Base-by-base conservation (phyloP, 2,797 vertebrate species). In the Poliocrania exsul region DNA sequence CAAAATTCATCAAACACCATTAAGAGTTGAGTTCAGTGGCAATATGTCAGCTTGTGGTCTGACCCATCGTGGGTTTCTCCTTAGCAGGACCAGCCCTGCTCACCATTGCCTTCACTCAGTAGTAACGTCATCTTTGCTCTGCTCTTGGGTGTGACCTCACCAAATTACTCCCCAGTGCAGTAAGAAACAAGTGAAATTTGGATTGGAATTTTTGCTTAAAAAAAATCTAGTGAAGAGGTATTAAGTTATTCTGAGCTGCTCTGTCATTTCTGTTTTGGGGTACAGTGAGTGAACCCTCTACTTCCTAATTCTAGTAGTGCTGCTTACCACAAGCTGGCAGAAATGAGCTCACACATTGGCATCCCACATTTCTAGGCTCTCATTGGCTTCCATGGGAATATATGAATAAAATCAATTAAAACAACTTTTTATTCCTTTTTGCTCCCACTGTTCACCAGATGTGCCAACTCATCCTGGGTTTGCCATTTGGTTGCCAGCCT, bases 401-500 rank as follows among this genome's bases (percentile, higher is more conserved):
- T 28, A 82, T 37, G 31, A 92, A 89, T 70, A 89, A 93, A 87
- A 42, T 25, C 23, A 88, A 85, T 80, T 74, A 44, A 64, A 88
- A 80, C 12, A 1, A 6, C 11, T 46, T 50, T 61, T 33, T 11
- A 57, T 58, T 81, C 35, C 29, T 86, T 96, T 93, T 88, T 37
- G 49, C 26, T 66, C 51, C 64, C 37, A 64, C 64, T 87, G 86
- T 89, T 95, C 70, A 73, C 86, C 94, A 95, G 88, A 95, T 92
- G 81, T 95, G 88, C 67, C 85, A 87, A 33, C 50, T 87, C 61
- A 89, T 81, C 79, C 40, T 15, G 0, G n/a, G 64, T 65, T 92
- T n/a, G n/a, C n/a, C n/a, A n/a, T n/a, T 80, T 61, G 42, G 18
- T 80, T 92, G 71, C 53, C 90, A 85, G 53, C 35, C 2, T 1